Percentiles rank a stretch among this genome's conserved stretches.
Conservation (phyloP, 2,797 vertebrate genomes). For the Mormyrops boulengeri region DNA sequence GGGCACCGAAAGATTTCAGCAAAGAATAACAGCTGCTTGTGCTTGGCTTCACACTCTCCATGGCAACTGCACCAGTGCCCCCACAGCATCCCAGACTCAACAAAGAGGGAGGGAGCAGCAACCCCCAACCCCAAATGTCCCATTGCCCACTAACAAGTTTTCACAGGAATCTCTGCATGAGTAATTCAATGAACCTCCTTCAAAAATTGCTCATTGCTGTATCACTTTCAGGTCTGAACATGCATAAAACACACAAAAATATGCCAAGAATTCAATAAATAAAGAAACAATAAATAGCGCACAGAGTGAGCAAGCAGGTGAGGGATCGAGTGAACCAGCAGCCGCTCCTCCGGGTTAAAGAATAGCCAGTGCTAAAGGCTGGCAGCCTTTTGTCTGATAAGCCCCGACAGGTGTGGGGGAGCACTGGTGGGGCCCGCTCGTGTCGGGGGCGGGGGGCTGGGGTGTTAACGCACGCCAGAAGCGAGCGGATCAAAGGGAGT, state of each 20-base stretch:
- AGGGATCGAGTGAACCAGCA: background rate
- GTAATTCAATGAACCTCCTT: background rate
- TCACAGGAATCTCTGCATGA: background rate
- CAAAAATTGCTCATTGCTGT: background rate
- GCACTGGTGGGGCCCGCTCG: slow-evolving; percentile 19
- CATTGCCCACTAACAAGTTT: slow-evolving; percentile 1
- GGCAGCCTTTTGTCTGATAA: background rate
- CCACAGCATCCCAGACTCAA: slow-evolving; percentile 63
- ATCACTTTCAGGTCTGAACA: background rate
- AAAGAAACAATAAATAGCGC: background rate
- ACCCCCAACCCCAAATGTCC: slow-evolving; percentile 30
- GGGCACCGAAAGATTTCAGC: slow-evolving; percentile 24
- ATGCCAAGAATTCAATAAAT: background rate
- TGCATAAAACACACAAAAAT: background rate
- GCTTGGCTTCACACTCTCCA: slow-evolving; percentile 56
- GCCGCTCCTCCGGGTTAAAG: slow-evolving; percentile 28
- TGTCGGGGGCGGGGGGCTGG: background rate
- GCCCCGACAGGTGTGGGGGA: slow-evolving; percentile 36
- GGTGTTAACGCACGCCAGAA: slow-evolving; percentile 25
- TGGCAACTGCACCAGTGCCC: slow-evolving; percentile 58
- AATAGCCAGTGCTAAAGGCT: slow-evolving; percentile 7
- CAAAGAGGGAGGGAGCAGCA: slow-evolving; percentile 44
- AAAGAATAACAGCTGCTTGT: slow-evolving; percentile 64
- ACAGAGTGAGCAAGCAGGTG: background rate
- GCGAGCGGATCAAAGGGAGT: slow-evolving; percentile 45